Evolutionary conservation across 2,797 vertebrate genomes (phyloP).

Genomic region (Thalassophryne amazonica): DNA sequence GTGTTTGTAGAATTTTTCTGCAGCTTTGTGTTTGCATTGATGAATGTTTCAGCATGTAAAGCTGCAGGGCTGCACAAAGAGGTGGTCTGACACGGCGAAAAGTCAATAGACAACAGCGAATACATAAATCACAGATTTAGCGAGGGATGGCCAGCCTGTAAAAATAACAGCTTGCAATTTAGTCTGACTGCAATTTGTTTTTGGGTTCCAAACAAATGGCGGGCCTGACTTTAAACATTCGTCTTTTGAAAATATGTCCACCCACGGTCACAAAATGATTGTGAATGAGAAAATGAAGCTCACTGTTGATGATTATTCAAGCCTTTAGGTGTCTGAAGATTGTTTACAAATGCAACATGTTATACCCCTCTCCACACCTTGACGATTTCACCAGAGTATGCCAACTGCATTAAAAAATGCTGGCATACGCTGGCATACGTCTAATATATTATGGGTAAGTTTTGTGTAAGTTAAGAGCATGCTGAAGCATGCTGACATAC

Average conservation of each 20-base stretch:
- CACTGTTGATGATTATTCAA: conserved; percentile 13
- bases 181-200: neutral
- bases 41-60: conserved; percentile 17
- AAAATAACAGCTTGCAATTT: conserved; percentile 6
- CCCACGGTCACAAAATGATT: neutral
- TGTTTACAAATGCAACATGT: conserved; percentile 19
- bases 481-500: too few relatives aligned
- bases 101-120: conserved; percentile 20
- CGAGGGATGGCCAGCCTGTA: neutral
- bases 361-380: too few relatives aligned
- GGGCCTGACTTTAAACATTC: conserved; percentile 8
- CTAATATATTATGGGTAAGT: too few relatives aligned
- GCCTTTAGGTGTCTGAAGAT: neutral
- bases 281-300: neutral
- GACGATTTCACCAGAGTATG: too few relatives aligned
- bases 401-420: too few relatives aligned
- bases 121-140: conserved; percentile 11
- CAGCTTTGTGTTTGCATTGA: conserved; percentile 14
- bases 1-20: neutral
- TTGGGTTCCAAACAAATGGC: conserved; percentile 6
- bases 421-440: too few relatives aligned
- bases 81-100: neutral
- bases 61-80: neutral
- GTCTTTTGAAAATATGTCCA: neutral
- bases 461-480: too few relatives aligned